These are phyloP conservation scores for Dasypolia templi DNA, from an alignment of 2,888 invertebrate genomes.

Conservation along the genomic window DNA sequence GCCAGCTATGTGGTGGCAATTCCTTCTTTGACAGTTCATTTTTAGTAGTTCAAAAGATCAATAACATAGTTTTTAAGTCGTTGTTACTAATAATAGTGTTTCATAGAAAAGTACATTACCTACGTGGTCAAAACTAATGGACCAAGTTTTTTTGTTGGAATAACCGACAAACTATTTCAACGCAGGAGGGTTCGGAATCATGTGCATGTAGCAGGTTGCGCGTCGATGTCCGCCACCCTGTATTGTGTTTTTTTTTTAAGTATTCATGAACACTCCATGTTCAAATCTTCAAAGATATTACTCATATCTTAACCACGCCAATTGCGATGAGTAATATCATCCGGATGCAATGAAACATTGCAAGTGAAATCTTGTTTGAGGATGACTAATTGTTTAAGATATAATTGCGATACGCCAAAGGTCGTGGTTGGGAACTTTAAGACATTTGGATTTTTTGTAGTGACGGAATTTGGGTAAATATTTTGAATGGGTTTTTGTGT, in stretches of 20 bases:
- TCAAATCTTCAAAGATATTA: conserved; percentile 27
- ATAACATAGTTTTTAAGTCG: no score
- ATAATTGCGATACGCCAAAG: conserved; percentile 55
- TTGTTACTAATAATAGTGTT: no score
- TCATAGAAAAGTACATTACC: no score
- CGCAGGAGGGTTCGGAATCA: no score
- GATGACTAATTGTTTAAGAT: conserved; percentile 62
- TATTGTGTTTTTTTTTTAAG: no score
- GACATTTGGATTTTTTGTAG: conserved; percentile 39
- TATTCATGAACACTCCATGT: conserved; percentile 41
- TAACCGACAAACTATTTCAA: no score
- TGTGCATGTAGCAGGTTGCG: no score
- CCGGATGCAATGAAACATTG: conserved; percentile 66
- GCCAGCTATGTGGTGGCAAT: not conserved
- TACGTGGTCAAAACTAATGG: no score
- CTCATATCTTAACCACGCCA: conserved; percentile 52
- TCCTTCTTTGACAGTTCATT: no score
- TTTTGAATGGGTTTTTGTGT: conserved; percentile 5
- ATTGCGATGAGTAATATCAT: conserved; percentile 68
- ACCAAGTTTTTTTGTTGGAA: no score
- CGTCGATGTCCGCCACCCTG: no score
- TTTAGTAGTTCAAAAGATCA: no score
- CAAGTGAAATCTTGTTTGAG: conserved; percentile 58
- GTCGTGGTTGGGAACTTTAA: conserved; percentile 49
- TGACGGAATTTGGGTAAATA: conserved; percentile 32